phyloP scores from a whole-genome alignment of 2,113 vertebrate genomes.

The Platysteira castanea region DNA sequence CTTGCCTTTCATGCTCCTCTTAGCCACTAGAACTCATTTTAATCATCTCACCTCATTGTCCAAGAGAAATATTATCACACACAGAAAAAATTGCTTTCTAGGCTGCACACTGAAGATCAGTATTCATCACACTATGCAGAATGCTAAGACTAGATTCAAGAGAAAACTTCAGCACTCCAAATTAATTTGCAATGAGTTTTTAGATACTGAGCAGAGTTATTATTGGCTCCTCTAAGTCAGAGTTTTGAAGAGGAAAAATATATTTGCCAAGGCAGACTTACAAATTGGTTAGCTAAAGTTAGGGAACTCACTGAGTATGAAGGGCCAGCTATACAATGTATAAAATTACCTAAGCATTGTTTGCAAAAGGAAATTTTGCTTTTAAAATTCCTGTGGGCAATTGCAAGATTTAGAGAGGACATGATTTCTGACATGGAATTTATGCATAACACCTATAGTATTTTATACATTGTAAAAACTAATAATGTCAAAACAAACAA shows the following conservation, averaged over 20 bases:
- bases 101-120: slow-evolving; percentile 18
- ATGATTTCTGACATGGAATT: background rate
- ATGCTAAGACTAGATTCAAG: background rate
- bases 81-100: background rate
- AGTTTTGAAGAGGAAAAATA: background rate
- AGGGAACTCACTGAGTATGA: background rate
- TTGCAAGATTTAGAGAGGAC: background rate
- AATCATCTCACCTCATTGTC: slow-evolving; percentile 51
- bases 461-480: background rate
- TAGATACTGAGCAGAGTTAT: background rate
- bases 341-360: background rate
- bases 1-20: background rate
- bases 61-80: slow-evolving; percentile 43
- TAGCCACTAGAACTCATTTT: slow-evolving; percentile 31
- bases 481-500: background rate
- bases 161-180: background rate
- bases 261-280: background rate
- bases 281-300: background rate
- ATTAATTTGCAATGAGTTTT: slow-evolving; percentile 5
- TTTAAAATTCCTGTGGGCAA: background rate
- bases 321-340: background rate
- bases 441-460: background rate
- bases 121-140: slow-evolving; percentile 4
- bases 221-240: background rate
- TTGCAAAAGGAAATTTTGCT: background rate